Base-by-base conservation (phyloP, 2,113 vertebrate species). In the Enhydra lutris region DNA sequence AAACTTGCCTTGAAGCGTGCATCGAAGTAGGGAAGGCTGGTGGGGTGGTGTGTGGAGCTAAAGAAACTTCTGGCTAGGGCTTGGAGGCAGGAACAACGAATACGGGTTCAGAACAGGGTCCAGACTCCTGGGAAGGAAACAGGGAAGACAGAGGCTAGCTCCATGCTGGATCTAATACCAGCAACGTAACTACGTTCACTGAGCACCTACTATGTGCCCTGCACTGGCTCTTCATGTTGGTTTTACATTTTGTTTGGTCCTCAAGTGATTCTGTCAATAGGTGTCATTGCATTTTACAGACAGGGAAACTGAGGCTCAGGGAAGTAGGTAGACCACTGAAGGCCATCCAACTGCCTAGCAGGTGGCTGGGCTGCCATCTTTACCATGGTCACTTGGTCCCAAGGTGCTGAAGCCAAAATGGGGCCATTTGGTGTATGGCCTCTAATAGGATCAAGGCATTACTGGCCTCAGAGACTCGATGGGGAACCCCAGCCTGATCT, bases 111-210 rank as follows among this genome's bases (percentile, higher is more conserved):
- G n/a, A 82, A 17, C 23, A 18, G 31, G 12, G 12, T 80, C 61
- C 50, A 47, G 84, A 24, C n/a, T 34, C 71, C 4, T 34, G 7
- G 74, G 45, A 29, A 20, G 61, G 50, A 3, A 21, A 4, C 0
- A 23, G 34, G 45, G 36, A 15, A 36, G 47, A 21, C 6, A 29
- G 23, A 17, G 18, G 39, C 52, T 36, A 31, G 11, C 3, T 0
- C 9, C 0, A 0, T 26, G n/a, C 24, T 7, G 23, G 20, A 42
- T 6, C 3, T 47, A 3, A 29, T 1, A 8, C 11, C 11, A 3
- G 26, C 59, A 3, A 31, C 10, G 5, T 0, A 9, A 5, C 63
- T 5, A 23, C 17, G 0, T 14, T 13, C 29, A 7, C 4, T 1
- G 12, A 39, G 76, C 18, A 39, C 47, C 45, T 42, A 10, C 31